Percentiles rank a stretch among this genome's conserved stretches.
Evolutionary conservation across 2,797 vertebrate genomes (phyloP).

Genomic region (Clamator glandarius): DNA sequence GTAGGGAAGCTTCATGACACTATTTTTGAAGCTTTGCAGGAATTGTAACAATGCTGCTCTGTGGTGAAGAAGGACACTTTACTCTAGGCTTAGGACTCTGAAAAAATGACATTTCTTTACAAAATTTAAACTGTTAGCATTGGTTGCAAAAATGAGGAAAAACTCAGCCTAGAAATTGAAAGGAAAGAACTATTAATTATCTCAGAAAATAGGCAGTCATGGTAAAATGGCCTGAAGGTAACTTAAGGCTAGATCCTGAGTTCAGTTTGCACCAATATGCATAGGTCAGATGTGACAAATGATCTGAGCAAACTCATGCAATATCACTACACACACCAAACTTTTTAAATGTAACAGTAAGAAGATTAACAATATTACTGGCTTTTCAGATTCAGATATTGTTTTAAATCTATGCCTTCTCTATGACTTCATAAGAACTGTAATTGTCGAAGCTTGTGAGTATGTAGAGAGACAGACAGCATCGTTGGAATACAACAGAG

Average conservation of each 20-base stretch:
- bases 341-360: not conserved
- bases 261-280: not conserved
- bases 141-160: not conserved
- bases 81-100: not conserved
- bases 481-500: not conserved
- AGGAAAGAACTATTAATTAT: not conserved
- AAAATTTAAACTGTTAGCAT: not conserved
- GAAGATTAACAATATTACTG: not conserved
- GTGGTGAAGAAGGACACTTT: not conserved
- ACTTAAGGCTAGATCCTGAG: not conserved
- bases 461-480: fast-evolving
- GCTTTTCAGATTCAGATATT: not conserved
- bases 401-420: not conserved
- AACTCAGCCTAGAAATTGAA: not conserved
- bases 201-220: not conserved
- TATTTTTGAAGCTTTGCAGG: not conserved
- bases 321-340: not conserved
- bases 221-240: not conserved
- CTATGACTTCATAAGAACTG: not conserved
- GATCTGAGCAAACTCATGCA: not conserved
- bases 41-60: not conserved
- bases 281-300: not conserved
- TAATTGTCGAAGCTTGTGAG: not conserved
- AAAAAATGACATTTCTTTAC: not conserved
- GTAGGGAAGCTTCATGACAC: not conserved